A percentile compares a stretch with the other conserved stretches of the same genome.
phyloP scores from a whole-genome alignment of 2,113 vertebrate genomes.

The Dasypus novemcinctus region DNA sequence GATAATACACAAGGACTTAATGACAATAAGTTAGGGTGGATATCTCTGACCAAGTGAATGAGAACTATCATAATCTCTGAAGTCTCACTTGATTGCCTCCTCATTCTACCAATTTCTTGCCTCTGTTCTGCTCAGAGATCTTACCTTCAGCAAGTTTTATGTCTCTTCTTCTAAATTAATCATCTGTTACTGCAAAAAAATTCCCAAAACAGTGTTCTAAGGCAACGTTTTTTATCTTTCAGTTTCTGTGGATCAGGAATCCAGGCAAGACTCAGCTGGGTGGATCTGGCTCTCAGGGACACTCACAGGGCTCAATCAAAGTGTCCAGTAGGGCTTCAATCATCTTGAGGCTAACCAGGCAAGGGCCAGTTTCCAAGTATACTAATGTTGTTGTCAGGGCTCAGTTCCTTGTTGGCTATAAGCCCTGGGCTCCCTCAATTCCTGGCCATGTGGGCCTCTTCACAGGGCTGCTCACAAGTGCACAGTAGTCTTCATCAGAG shows the following conservation, averaged over 20 bases:
- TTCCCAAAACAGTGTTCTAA: not conserved
- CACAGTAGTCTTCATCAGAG: not conserved
- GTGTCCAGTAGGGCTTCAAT: not conserved
- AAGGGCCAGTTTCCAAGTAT: not conserved
- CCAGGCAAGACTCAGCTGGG: not conserved
- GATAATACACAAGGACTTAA: not conserved
- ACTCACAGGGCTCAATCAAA: not conserved
- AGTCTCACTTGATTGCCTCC: not conserved
- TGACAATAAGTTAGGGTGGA: slow-evolving; percentile 10
- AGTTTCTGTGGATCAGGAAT: too few relatives aligned
- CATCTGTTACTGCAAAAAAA: not conserved
- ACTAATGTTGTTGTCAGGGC: not conserved
- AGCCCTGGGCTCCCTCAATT: not conserved
- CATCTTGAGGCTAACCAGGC: not conserved
- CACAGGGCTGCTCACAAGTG: too few relatives aligned
- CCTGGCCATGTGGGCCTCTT: not conserved
- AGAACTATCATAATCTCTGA: not conserved
- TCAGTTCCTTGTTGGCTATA: not conserved
- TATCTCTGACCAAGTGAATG: not conserved
- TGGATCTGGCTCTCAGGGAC: not conserved
- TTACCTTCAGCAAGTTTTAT: not conserved
- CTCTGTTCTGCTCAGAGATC: not conserved
- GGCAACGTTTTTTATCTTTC: not conserved
- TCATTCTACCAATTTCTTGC: not conserved
- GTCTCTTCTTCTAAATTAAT: not conserved